Base-by-base conservation (phyloP, 2,113 vertebrate species). In the Sprattus sprattus region DNA sequence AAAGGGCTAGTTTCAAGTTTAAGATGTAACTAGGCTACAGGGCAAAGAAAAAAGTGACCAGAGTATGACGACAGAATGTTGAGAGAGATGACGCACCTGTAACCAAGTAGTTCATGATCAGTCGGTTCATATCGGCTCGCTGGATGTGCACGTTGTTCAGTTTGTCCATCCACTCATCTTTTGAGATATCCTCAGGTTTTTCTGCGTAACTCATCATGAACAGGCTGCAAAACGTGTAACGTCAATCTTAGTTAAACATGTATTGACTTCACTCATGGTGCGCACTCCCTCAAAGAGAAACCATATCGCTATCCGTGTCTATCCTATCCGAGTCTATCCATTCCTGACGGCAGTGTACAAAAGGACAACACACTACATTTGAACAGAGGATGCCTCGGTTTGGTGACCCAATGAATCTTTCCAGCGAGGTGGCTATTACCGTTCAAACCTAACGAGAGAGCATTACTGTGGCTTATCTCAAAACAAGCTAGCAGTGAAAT, bases 141-240 rank as follows among this genome's bases (percentile, higher is more conserved):
- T 99, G 98, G 88, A 99, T 99, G 45, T 99, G 98, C 82, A 99
- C 96, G 92, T 99, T 99, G 90, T 98, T 99, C 47, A 99, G 93
- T 85, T 98, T 99, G 88, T 99, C 98, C 98, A 99, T 97, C 98
- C 98, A 99, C 91, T 99, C 97, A 88, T 99, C 98, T 95, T 97
- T 99, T 0, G 98, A 98, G 91, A 99, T 96, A 91, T 99, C 98
- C 89, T 99, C 98, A 81, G 97, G 96, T 93, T 99, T 99, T 95
- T 99, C 98, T 86, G 97, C 90, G 94, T 98, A 99, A 95, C 98
- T 99, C 98, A 99, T 99, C 93, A 94, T 97, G 95, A 91, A 93
- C 87, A 92, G 88, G 91, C 94, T 95, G 93, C 91, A 90, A 87
- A 86, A 85, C 60, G 86, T 88, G 86, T 81, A 50, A 90, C 60